These are phyloP conservation scores for Aplysina aerophoba DNA, from an alignment of 37 sponge, comb jelly and placozoan species.

Conservation along the genomic window DNA sequence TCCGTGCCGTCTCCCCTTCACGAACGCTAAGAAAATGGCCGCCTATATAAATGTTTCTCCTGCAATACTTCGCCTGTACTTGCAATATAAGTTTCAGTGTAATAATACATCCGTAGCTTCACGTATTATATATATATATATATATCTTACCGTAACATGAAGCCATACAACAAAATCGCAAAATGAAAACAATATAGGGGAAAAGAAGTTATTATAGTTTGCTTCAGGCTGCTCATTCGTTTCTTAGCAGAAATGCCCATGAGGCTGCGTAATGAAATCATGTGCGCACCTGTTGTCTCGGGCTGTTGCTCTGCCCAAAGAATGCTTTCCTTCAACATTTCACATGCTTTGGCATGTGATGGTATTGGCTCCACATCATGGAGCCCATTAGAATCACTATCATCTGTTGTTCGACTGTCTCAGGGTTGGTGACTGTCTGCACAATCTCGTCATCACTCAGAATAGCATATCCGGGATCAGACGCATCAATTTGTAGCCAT, in stretches of 20 bases:
- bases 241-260: slow-evolving; percentile 25
- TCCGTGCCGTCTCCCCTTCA: too few species aligned
- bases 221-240: slow-evolving; percentile 3
- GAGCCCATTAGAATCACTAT: slow-evolving; percentile 15
- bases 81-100: too few species aligned
- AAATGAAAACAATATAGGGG: too few species aligned
- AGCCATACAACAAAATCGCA: too few species aligned
- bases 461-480: slow-evolving; percentile 32
- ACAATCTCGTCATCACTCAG: slow-evolving; percentile 31
- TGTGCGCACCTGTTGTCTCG: slow-evolving; percentile 27
- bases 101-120: too few species aligned
- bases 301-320: slow-evolving; percentile 39
- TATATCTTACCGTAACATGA: too few species aligned
- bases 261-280: slow-evolving; percentile 11
- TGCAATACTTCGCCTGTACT: too few species aligned
- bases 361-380: slow-evolving; percentile 29
- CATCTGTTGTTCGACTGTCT: slow-evolving; percentile 3
- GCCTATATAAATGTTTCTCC: too few species aligned
- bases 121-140: too few species aligned
- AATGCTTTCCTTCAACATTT: slow-evolving; percentile 29
- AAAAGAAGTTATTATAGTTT: slow-evolving; percentile 34
- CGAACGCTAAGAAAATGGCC: too few species aligned
- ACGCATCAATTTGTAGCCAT: slow-evolving; percentile 37
- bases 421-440: slow-evolving; percentile 26
- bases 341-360: slow-evolving; percentile 29